phyloP scores from a whole-genome alignment of 2,113 vertebrate genomes.

The Manacus vitellinus region DNA sequence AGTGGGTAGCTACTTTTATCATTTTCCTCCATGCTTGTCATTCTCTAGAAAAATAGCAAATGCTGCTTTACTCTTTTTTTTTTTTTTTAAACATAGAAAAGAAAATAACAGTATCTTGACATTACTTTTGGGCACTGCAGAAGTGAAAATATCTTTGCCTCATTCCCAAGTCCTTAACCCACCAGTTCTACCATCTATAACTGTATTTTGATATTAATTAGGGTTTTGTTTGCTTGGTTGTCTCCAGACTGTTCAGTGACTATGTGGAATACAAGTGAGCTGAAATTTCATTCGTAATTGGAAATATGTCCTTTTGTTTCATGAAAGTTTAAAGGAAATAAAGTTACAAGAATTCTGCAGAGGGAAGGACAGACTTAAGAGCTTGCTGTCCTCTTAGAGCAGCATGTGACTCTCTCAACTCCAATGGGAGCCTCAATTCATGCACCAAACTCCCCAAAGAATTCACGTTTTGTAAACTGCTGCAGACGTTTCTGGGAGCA shows the following conservation, averaged over 20 bases:
- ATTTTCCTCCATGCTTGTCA: background rate
- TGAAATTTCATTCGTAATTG: background rate
- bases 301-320: background rate
- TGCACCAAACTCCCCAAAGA: background rate
- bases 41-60: background rate
- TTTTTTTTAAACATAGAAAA: background rate
- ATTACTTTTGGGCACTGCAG: background rate
- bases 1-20: background rate
- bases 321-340: background rate
- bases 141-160: background rate
- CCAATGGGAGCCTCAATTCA: background rate
- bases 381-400: background rate
- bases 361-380: background rate
- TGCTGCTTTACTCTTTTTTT: background rate
- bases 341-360: background rate
- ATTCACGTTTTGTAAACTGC: background rate
- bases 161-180: background rate
- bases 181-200: background rate
- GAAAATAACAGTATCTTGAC: background rate
- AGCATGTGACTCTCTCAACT: background rate
- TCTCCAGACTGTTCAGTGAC: background rate
- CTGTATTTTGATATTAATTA: background rate
- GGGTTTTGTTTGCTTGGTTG: background rate
- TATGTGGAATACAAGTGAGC: background rate
- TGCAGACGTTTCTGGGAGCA: background rate